phyloP scores from a whole-genome alignment of 2,797 vertebrate species.

The Danio choprae region DNA sequence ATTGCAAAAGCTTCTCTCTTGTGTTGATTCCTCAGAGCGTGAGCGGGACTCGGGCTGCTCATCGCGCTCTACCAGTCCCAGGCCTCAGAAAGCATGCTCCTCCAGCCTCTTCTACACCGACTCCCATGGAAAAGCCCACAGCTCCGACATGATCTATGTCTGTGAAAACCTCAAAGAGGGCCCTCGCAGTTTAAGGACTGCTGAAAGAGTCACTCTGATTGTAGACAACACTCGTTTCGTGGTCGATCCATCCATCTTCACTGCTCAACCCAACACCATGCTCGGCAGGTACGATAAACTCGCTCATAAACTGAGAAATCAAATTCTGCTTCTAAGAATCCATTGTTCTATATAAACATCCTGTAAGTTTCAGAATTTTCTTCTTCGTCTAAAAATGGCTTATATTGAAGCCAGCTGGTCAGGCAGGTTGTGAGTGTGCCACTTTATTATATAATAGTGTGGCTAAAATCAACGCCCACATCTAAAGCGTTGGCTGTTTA shows the following conservation, averaged over 20 bases:
- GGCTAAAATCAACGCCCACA: too few species aligned
- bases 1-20: not conserved
- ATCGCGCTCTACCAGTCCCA: slow-evolving; percentile 84
- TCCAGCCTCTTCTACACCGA: slow-evolving; percentile 81
- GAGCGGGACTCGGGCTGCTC: slow-evolving; percentile 85
- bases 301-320: too few species aligned
- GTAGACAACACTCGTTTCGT: slow-evolving; percentile 98
- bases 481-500: too few species aligned
- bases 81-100: slow-evolving; percentile 79
- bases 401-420: too few species aligned
- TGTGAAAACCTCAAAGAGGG: slow-evolving; percentile 92
- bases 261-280: slow-evolving; percentile 98
- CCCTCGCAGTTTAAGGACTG: slow-evolving; percentile 81
- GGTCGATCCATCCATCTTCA: slow-evolving; percentile 95
- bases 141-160: slow-evolving; percentile 90
- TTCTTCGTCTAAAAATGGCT: too few species aligned
- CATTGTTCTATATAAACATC: too few species aligned
- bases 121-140: slow-evolving; percentile 80
- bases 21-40: slow-evolving; percentile 72
- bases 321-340: too few species aligned
- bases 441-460: too few species aligned
- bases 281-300: slow-evolving; percentile 86
- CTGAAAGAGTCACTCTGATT: slow-evolving; percentile 92
- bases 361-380: too few species aligned
- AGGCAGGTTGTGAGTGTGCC: too few species aligned